phyloP scores from a whole-genome alignment of 2,888 invertebrate species.

The Parascotia fuliginaria region DNA sequence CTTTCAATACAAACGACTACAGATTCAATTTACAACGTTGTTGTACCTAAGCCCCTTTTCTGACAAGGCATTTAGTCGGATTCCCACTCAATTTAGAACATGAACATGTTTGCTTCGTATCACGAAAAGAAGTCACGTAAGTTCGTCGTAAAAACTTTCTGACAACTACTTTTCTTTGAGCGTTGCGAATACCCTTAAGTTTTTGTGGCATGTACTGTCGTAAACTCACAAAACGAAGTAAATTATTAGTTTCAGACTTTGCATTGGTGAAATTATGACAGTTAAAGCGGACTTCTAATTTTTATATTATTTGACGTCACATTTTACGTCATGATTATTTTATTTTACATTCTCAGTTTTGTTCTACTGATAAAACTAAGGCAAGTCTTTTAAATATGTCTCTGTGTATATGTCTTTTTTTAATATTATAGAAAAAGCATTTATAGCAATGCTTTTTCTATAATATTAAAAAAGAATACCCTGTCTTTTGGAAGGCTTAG shows the following conservation, averaged over 20 bases:
- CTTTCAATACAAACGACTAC: constrained; percentile 13
- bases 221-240: constrained; percentile 7
- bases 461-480: too few species aligned
- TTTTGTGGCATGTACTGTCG: constrained; percentile 24
- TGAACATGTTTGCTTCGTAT: constrained; percentile 33
- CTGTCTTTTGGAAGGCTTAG: too few species aligned
- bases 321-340: too few species aligned
- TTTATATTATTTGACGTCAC: too few species aligned
- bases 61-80: constrained; percentile 35
- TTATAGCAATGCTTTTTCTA: too few species aligned
- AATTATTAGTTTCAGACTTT: not conserved
- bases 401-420: too few species aligned
- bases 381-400: too few species aligned
- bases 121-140: constrained; percentile 42
- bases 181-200: constrained; percentile 17
- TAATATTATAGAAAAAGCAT: too few species aligned
- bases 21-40: constrained; percentile 36
- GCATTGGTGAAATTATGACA: too few species aligned
- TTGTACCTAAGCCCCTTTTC: constrained; percentile 24
- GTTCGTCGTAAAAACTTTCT: constrained; percentile 36
- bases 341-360: too few species aligned
- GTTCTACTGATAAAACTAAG: too few species aligned
- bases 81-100: constrained; percentile 41
- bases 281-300: too few species aligned
- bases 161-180: constrained; percentile 23